These are phyloP conservation scores for Tetragnatha montana DNA, from an alignment of 2,888 invertebrate genomes.

Conservation along the genomic window DNA sequence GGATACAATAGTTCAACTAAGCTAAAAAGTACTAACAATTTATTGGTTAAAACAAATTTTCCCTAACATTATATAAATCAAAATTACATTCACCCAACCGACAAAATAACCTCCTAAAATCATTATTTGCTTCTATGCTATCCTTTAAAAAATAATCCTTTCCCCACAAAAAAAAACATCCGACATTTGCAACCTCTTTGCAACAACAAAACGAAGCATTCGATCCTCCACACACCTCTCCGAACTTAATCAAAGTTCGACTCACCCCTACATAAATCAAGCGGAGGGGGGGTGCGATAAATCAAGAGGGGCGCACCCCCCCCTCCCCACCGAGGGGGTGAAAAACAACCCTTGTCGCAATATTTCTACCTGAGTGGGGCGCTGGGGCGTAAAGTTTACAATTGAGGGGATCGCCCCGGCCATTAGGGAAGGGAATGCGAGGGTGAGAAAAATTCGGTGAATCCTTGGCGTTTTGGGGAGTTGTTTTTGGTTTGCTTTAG, in stretches of 20 bases:
- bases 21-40: too few species aligned
- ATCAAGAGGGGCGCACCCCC: slow-evolving; percentile 25
- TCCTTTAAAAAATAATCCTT: background rate
- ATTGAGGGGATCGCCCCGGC: slow-evolving; percentile 18
- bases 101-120: background rate
- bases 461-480: background rate
- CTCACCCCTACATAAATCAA: slow-evolving; percentile 54
- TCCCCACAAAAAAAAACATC: background rate
- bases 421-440: slow-evolving; percentile 20
- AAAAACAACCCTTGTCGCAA: slow-evolving; percentile 60
- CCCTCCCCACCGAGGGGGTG: slow-evolving; percentile 29
- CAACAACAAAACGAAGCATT: slow-evolving; percentile 22
- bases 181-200: too few species aligned
- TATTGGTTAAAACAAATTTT: too few species aligned
- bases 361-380: slow-evolving; percentile 55
- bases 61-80: too few species aligned
- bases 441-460: background rate
- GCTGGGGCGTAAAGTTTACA: slow-evolving; percentile 55
- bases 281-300: slow-evolving; percentile 42
- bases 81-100: background rate
- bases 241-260: slow-evolving; percentile 60
- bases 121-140: background rate
- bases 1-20: too few species aligned
- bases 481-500: background rate
- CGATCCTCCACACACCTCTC: slow-evolving; percentile 6